Percentiles rank a stretch among this genome's conserved stretches.
These are phyloP conservation scores for Capromys pilorides DNA, from an alignment of 2,797 vertebrate genomes.

Conservation along the genomic window DNA sequence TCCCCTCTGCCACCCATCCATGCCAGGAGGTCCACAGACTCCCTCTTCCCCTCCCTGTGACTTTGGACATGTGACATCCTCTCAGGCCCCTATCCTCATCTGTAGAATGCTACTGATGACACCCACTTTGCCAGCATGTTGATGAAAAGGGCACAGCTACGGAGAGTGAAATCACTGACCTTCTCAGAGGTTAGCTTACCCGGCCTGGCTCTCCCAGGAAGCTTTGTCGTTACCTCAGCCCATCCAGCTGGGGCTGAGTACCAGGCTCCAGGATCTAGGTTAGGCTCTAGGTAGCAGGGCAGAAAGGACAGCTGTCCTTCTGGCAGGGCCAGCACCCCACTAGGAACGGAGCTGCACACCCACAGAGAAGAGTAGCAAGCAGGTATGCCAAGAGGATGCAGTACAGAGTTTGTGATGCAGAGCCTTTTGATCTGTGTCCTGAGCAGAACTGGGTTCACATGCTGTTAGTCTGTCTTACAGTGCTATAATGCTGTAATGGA, in stretches of 20 bases:
- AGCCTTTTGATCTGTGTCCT: background rate
- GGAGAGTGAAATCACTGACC: background rate
- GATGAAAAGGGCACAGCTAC: background rate
- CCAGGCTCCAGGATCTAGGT: background rate
- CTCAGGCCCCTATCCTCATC: background rate
- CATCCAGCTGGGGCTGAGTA: background rate
- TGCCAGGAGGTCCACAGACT: background rate
- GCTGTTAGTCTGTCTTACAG: too few species aligned
- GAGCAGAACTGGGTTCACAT: background rate
- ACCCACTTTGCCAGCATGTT: background rate
- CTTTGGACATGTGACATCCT: background rate
- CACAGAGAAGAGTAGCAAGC: rapidly evolving
- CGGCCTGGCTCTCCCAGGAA: background rate
- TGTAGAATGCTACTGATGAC: background rate
- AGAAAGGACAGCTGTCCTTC: background rate
- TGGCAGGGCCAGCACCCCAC: background rate
- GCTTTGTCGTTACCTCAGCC: background rate
- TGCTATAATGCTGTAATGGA: background rate
- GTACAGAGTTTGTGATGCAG: too few species aligned
- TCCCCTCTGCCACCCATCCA: background rate
- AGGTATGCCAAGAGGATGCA: rapidly evolving
- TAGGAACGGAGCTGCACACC: background rate
- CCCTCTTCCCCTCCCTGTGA: background rate
- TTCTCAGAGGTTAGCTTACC: background rate
- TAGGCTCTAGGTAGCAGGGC: too few species aligned